Percentiles rank a stretch among this genome's conserved stretches.
These are phyloP conservation scores for Margaritifera margaritifera DNA, from an alignment of 2,888 invertebrate species.

Conservation along the genomic window DNA sequence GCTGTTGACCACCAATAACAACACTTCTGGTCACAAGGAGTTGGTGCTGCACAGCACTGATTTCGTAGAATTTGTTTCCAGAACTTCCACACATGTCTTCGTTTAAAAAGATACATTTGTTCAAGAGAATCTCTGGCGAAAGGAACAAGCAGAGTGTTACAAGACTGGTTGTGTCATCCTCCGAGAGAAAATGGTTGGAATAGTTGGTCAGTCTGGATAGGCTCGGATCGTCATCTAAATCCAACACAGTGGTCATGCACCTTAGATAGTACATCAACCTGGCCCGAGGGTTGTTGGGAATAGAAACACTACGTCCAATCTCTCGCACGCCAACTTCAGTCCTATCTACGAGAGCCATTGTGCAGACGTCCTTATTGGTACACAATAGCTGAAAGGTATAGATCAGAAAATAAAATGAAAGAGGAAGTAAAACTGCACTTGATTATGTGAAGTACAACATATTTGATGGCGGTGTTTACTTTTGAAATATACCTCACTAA, in stretches of 20 bases:
- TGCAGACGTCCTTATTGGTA: too few species aligned
- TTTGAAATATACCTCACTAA: too few species aligned
- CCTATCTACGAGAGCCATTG: slow-evolving; percentile 24
- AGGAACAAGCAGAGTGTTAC: slow-evolving; percentile 21
- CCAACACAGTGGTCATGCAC: slow-evolving; percentile 25
- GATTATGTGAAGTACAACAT: too few species aligned
- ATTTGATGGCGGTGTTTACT: too few species aligned
- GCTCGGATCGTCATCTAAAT: slow-evolving; percentile 20
- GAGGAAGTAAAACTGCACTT: too few species aligned
- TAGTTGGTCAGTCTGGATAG: slow-evolving; percentile 9
- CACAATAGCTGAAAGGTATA: too few species aligned
- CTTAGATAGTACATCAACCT: slow-evolving; percentile 36
- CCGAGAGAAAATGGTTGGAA: slow-evolving; percentile 15
- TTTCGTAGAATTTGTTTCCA: slow-evolving; percentile 27
- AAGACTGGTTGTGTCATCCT: slow-evolving; percentile 23
- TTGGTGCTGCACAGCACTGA: slow-evolving; percentile 20
- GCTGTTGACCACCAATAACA: slow-evolving; percentile 11
- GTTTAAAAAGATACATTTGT: slow-evolving; percentile 31
- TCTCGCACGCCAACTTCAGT: slow-evolving; percentile 20
- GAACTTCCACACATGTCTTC: slow-evolving; percentile 23
- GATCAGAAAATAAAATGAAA: too few species aligned
- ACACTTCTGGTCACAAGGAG: slow-evolving; percentile 25
- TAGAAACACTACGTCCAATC: slow-evolving; percentile 2
- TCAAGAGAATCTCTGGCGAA: slow-evolving; percentile 22
- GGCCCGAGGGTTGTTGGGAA: slow-evolving; percentile 20